Base-by-base conservation (phyloP, 2,113 vertebrate genomes). In the Euleptes europaea region DNA sequence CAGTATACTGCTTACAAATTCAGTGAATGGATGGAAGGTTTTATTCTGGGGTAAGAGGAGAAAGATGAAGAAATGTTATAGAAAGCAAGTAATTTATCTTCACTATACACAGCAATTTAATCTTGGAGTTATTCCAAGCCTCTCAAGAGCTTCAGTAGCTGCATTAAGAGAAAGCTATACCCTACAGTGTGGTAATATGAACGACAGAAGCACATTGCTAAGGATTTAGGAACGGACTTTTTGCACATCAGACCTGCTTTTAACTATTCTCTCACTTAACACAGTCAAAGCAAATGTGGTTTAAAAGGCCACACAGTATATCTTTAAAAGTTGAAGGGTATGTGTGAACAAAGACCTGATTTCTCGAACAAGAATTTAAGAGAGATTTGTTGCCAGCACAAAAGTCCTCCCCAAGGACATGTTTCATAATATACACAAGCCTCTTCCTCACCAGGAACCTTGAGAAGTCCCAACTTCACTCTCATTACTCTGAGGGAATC, bases 71-170 rank as follows among this genome's bases (percentile, higher is more conserved):
- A 92, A 93, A 95, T 7, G 90, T 87, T 82, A 81, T 88, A 79
- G 87, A 89, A 94, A 92, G 91, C 91, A 92, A 91, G 88, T 88
- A 87, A 92, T 95, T 94, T 89, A 87, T 93, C 90, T 94, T 89
- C 28, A 0, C 83, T 31, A 1, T 0, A 17, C 11, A 1, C 31
- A 67, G 89, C 82, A 23, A 84, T 90, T 71, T 11, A 1, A 51
- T 88, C 82, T 23, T 93, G 91, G 86, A 92, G 6, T 1, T 3
- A n/a, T 0, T 88, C 92, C 92, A 93, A 84, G 88, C 86, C 90
- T 80, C 15, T 85, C 86, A 47, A 85, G 88, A 78, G 66, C 88
- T 79, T 87, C 89, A 87, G 86, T 31, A 79, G 83, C 71, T 88
- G 82, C 83, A 83, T 86, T 86, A 76, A 87, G 83, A 87, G 83